Conservation (phyloP, 2,888 invertebrate species). For the Drosophila niveifrons region DNA sequence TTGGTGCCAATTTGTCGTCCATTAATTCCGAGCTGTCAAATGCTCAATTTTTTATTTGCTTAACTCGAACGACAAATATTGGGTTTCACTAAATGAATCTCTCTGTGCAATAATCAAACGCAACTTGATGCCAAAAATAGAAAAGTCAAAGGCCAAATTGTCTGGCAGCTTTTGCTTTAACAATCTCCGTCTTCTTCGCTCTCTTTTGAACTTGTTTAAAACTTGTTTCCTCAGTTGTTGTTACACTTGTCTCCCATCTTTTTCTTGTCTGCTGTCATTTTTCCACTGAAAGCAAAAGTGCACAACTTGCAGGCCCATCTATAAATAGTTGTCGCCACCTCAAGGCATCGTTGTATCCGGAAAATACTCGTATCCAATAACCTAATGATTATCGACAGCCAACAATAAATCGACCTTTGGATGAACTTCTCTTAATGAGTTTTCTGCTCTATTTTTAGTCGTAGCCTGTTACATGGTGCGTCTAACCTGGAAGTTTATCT, state of each 20-base stretch:
- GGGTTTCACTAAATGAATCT: conserved; percentile 11
- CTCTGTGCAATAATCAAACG: conserved; percentile 11
- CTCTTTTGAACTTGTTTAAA: conserved; percentile 1
- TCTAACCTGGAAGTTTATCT: conserved; percentile 5
- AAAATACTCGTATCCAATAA: conserved; percentile 36
- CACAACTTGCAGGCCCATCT: conserved; percentile 42
- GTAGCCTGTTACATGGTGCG: conserved; percentile 5
- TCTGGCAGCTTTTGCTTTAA: conserved; percentile 26
- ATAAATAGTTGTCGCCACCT: conserved; percentile 49
- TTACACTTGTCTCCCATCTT: background rate
- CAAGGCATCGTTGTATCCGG: conserved; percentile 5
- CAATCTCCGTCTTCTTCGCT: background rate
- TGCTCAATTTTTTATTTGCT: conserved; percentile 22
- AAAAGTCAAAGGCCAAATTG: conserved; percentile 37
- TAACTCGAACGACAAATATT: conserved; percentile 24
- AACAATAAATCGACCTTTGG: conserved; percentile 11
- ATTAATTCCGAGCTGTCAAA: conserved; percentile 43
- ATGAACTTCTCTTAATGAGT: conserved; percentile 36
- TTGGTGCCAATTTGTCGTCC: conserved; percentile 42
- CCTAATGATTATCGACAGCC: conserved; percentile 20
- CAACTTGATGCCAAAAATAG: conserved; percentile 24
- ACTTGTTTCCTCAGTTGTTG: conserved; percentile 10
- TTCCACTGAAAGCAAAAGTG: conserved; percentile 60
- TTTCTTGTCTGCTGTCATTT: conserved; percentile 6
- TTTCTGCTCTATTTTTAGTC: conserved; percentile 37